These are phyloP conservation scores for Anastrepha obliqua DNA, from an alignment of 1,140 invertebrate genomes.

Conservation along the genomic window DNA sequence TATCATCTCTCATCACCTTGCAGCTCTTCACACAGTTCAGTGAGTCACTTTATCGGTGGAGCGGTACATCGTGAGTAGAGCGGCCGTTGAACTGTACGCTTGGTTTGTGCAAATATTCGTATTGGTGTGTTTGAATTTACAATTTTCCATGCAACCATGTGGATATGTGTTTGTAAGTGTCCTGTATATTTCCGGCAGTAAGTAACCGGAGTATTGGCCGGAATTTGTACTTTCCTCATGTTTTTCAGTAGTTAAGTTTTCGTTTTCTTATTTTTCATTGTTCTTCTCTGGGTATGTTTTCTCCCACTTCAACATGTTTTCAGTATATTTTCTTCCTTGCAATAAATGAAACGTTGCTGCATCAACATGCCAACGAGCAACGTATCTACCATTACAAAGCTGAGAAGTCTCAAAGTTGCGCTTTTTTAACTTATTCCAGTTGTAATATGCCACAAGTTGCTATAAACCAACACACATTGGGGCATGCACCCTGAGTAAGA, in stretches of 20 bases:
- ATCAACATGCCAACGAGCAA: not conserved
- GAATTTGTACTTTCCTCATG: constrained; percentile 26
- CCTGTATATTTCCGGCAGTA: constrained; percentile 40
- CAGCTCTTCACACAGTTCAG: constrained; percentile 7
- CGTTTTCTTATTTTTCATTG: constrained; percentile 41
- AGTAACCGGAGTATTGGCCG: constrained; percentile 54
- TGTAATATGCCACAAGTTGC: constrained; percentile 47
- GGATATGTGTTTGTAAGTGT: not conserved
- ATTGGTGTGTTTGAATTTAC: constrained; percentile 10
- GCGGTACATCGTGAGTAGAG: constrained; percentile 36
- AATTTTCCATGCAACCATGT: not conserved
- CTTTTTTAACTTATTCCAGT: not conserved
- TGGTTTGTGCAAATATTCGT: constrained; percentile 23
- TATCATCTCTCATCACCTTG: not conserved
- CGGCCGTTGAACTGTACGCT: constrained; percentile 48
- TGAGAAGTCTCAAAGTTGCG: constrained; percentile 23
- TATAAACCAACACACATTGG: not conserved
- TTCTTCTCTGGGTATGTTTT: constrained; percentile 10
- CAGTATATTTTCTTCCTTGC: not conserved
- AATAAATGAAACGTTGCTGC: constrained; percentile 32
- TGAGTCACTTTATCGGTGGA: not conserved
- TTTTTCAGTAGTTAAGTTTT: constrained; percentile 14
- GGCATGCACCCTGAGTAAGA: not conserved
- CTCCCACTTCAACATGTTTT: constrained; percentile 43
- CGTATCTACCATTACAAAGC: not conserved